A percentile compares a stretch with the other conserved stretches of the same genome.
phyloP scores from a whole-genome alignment of 2,113 vertebrate species.

The Chaetorhynchus papuensis region DNA sequence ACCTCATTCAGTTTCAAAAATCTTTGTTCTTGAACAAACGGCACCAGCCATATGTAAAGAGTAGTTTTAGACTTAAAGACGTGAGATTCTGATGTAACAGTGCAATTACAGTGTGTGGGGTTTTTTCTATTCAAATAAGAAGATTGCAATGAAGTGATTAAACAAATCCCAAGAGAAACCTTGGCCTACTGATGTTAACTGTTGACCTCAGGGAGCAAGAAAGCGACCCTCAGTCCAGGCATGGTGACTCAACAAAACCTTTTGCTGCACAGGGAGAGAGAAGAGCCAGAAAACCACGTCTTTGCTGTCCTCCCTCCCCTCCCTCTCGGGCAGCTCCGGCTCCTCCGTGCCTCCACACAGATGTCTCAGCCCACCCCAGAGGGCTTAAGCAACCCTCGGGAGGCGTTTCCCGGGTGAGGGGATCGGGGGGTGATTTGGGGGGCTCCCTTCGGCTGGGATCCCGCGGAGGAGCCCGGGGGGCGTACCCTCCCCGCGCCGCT shows the following conservation, averaged over 20 bases:
- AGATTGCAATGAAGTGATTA: not conserved
- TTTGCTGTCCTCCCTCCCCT: not conserved
- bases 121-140: not conserved
- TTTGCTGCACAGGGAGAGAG: not conserved
- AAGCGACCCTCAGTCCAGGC: not conserved
- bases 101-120: not conserved
- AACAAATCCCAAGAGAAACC: not conserved
- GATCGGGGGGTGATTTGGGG: not conserved
- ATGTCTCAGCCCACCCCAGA: not conserved
- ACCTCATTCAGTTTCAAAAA: not conserved
- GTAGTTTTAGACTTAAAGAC: not conserved
- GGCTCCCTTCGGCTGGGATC: not conserved
- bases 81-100: not conserved
- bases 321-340: not conserved
- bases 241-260: not conserved
- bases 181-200: not conserved
- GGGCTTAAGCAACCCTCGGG: not conserved
- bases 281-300: not conserved
- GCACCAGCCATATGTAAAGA: not conserved
- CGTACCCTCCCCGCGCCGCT: not conserved
- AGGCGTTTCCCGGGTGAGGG: not conserved
- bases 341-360: not conserved
- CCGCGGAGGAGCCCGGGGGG: not conserved
- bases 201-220: not conserved
- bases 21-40: not conserved